phyloP scores from a whole-genome alignment of 2,888 invertebrate genomes.

The Tanytarsus gracilentus region DNA sequence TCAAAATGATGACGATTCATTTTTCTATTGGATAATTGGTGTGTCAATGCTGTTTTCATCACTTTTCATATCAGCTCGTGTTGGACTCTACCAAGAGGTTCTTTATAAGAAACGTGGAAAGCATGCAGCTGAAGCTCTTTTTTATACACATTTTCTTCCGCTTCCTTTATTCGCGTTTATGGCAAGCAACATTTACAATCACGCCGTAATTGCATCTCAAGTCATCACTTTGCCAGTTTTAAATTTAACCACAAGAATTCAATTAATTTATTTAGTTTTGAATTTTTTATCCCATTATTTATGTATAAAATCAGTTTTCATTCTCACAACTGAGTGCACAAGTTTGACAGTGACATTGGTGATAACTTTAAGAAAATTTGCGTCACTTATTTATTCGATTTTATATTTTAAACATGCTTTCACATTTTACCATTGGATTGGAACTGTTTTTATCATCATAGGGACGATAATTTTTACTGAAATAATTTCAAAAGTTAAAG shows the following conservation, averaged over 20 bases:
- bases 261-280: conserved; percentile 66
- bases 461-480: conserved; percentile 92
- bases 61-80: conserved; percentile 82
- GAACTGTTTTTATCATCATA: conserved; percentile 78
- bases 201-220: conserved; percentile 60
- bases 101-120: conserved; percentile 78
- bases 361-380: conserved; percentile 90
- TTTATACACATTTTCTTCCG: conserved; percentile 81
- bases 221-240: conserved; percentile 48
- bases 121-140: conserved; percentile 80
- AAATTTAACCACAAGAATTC: conserved; percentile 57
- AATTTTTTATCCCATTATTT: conserved; percentile 86
- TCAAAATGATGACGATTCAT: conserved; percentile 36
- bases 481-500: conserved; percentile 48
- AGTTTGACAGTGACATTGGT: conserved; percentile 93
- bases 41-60: conserved; percentile 77
- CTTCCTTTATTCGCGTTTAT: conserved; percentile 82
- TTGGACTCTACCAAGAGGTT: conserved; percentile 92
- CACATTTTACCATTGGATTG: conserved; percentile 82
- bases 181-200: conserved; percentile 64
- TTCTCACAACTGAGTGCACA: conserved; percentile 85
- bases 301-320: conserved; percentile 92
- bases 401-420: conserved; percentile 88
- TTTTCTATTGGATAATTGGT: conserved; percentile 60
- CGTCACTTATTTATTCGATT: conserved; percentile 91